Evolutionary conservation across 2,888 invertebrate genomes (phyloP).

Genomic region (Sinodicranocentrus sp.): DNA sequence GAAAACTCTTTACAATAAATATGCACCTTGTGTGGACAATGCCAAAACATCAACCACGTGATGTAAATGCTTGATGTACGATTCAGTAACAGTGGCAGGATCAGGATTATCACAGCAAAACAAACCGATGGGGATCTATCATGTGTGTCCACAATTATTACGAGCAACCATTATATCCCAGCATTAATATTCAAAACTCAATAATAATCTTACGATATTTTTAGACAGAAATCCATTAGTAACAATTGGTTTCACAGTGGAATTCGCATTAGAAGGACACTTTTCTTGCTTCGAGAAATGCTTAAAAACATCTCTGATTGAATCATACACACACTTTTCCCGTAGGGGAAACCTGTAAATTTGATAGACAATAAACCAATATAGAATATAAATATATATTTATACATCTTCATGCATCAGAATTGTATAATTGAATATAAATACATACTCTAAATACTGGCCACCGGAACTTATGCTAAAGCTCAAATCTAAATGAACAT

Average conservation of each 20-base stretch:
- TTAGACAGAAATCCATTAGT: conserved; percentile 30
- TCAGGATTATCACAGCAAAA: conserved; percentile 74
- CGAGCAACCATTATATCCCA: too few relatives aligned
- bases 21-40: conserved; percentile 71
- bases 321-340: conserved; percentile 68
- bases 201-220: conserved; percentile 53
- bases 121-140: conserved; percentile 72
- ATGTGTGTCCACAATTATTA: too few relatives aligned
- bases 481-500: conserved; percentile 56
- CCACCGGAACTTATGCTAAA: conserved; percentile 68
- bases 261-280: conserved; percentile 29
- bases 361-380: conserved; percentile 2
- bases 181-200: too few relatives aligned
- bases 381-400: too few relatives aligned
- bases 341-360: conserved; percentile 57
- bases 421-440: conserved; percentile 1
- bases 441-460: conserved; percentile 63
- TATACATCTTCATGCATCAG: too few relatives aligned
- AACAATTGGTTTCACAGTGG: conserved; percentile 34
- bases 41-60: conserved; percentile 71
- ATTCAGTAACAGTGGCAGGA: conserved; percentile 64
- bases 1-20: too few relatives aligned
- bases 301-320: conserved; percentile 52
- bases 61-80: conserved; percentile 69
- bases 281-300: conserved; percentile 49